These are phyloP conservation scores for Phylloscopus collybita DNA, from an alignment of 2,797 vertebrate species.

Conservation along the genomic window DNA sequence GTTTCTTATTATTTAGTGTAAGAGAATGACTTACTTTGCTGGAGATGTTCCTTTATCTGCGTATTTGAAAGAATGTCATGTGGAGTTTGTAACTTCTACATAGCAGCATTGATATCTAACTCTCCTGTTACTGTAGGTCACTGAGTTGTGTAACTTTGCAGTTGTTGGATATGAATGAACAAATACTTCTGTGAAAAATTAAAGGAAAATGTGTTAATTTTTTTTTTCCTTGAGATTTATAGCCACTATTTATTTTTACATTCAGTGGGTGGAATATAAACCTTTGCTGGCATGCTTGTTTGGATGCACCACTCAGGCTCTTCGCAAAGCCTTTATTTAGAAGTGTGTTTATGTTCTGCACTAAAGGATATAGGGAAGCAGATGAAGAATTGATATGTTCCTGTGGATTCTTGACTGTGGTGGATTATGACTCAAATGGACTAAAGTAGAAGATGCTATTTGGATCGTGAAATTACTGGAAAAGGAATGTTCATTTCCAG, in stretches of 20 bases:
- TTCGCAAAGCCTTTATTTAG: background rate
- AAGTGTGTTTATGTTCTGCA: background rate
- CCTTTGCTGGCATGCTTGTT: background rate
- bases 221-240: background rate
- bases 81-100: background rate
- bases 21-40: background rate
- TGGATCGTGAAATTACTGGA: background rate
- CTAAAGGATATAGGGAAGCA: background rate
- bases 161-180: background rate
- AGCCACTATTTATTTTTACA: background rate
- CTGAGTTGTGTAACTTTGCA: background rate
- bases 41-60: fast-evolving
- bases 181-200: background rate
- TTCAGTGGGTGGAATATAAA: background rate
- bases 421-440: background rate
- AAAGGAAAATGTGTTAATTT: background rate
- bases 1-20: background rate
- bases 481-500: background rate
- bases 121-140: background rate
- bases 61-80: background rate
- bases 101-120: background rate
- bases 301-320: background rate
- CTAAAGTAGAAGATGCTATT: background rate
- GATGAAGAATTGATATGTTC: background rate
- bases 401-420: background rate